Conservation (phyloP, 2,888 invertebrate species). For the Escarpia spicata region DNA sequence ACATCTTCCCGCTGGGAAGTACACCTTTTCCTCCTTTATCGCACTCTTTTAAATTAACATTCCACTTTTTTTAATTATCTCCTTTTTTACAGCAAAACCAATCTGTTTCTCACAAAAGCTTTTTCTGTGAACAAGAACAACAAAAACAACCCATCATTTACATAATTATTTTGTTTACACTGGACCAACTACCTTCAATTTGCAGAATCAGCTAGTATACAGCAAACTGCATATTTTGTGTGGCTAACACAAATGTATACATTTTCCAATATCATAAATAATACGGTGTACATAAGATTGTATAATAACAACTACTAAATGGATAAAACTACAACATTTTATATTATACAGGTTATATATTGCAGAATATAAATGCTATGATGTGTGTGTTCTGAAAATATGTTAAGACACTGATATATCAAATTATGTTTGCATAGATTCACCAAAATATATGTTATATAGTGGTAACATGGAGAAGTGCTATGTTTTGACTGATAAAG, state of each 20-base stretch:
- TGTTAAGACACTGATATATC: not conserved
- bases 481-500: not conserved
- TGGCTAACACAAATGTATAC: not conserved
- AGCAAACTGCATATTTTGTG: not conserved
- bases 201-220: not conserved
- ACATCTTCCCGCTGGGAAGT: no score
- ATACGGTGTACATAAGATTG: not conserved
- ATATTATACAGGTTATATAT: not conserved
- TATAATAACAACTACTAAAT: not conserved
- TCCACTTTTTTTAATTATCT: no score
- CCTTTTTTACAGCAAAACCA: no score
- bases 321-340: not conserved
- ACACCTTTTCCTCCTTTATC: no score
- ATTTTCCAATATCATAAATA: not conserved
- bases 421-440: not conserved
- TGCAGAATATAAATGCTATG: conserved; percentile 16
- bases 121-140: no score
- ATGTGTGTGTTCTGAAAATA: not conserved
- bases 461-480: not conserved
- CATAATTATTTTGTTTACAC: not conserved
- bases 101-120: no score
- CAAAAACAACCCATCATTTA: not conserved
- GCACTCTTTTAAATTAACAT: no score
- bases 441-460: not conserved
- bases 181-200: not conserved